These are phyloP conservation scores for Antedon bifida DNA, from an alignment of 35 echinoderm and acorn worm genomes.

Conservation along the genomic window DNA sequence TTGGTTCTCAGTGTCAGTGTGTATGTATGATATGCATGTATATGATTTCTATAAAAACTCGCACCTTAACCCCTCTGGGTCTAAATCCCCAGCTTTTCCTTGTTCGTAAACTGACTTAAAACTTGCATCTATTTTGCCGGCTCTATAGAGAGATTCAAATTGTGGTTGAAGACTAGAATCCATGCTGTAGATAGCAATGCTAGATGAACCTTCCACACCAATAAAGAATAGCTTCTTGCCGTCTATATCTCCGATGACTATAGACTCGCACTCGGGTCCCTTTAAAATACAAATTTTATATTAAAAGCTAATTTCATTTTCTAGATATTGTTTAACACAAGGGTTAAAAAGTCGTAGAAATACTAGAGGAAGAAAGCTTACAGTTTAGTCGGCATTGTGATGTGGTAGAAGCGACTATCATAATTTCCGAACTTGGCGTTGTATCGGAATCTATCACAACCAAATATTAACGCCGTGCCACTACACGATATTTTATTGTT, in stretches of 20 bases:
- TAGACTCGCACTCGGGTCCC: slow-evolving; percentile 25
- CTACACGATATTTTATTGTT: too few relatives aligned
- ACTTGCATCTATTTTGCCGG: not conserved
- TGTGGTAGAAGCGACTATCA: too few relatives aligned
- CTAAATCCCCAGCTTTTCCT: slow-evolving; percentile 28
- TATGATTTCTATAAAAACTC: too few relatives aligned
- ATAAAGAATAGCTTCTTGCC: slow-evolving; percentile 17
- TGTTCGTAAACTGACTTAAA: slow-evolving; percentile 12
- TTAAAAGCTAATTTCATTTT: not conserved
- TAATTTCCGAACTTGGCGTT: too few relatives aligned
- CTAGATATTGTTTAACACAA: too few relatives aligned
- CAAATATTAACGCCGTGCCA: too few relatives aligned
- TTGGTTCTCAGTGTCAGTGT: too few relatives aligned
- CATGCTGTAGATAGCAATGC: slow-evolving; percentile 17
- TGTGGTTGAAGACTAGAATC: not conserved
- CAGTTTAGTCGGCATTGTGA: too few relatives aligned
- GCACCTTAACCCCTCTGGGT: slow-evolving; percentile 23
- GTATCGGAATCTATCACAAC: too few relatives aligned
- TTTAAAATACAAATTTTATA: not conserved
- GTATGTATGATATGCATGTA: too few relatives aligned
- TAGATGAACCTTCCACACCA: slow-evolving; percentile 22
- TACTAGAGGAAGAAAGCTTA: too few relatives aligned
- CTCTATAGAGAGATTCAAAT: slow-evolving; percentile 14
- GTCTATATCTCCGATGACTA: slow-evolving; percentile 12
- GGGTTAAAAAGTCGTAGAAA: too few relatives aligned